Conservation (phyloP, 1,140 invertebrate species). For the Drosophila baimaii region DNA sequence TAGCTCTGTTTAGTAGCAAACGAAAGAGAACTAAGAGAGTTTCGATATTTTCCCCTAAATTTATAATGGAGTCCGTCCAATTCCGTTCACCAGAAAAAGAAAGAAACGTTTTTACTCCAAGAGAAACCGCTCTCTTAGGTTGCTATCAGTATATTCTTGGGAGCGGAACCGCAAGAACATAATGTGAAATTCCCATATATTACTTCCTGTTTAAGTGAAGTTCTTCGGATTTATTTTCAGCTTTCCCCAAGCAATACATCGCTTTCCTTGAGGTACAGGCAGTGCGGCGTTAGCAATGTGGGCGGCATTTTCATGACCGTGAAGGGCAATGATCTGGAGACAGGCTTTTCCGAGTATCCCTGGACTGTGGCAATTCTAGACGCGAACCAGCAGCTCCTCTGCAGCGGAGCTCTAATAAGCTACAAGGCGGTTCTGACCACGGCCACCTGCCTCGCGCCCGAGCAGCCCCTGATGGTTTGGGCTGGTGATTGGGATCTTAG, state of each 20-base stretch:
- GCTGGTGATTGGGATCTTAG: constrained; percentile 48
- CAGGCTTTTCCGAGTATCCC: constrained; percentile 14
- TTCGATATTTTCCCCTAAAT: no score
- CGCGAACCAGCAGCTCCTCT: neutral
- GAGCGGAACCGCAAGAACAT: no score
- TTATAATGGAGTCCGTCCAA: no score
- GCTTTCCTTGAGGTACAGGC: neutral
- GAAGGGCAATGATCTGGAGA: no score
- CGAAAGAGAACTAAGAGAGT: no score
- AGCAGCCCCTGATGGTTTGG: neutral
- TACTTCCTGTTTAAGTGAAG: no score
- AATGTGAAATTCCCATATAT: no score
- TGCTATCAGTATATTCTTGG: no score
- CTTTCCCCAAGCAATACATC: fast-evolving
- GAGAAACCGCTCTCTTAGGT: no score
- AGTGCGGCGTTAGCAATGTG: neutral
- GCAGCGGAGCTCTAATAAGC: neutral
- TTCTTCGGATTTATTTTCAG: neutral
- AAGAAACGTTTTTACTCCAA: no score
- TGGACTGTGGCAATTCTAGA: constrained; percentile 4
- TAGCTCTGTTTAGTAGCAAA: no score
- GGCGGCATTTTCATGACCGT: constrained; percentile 3
- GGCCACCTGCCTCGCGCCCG: neutral
- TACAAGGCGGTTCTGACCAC: constrained; percentile 17
- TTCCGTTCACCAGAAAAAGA: no score